Conservation (phyloP, 2,888 invertebrate species). For the Melanotus villosus region DNA sequence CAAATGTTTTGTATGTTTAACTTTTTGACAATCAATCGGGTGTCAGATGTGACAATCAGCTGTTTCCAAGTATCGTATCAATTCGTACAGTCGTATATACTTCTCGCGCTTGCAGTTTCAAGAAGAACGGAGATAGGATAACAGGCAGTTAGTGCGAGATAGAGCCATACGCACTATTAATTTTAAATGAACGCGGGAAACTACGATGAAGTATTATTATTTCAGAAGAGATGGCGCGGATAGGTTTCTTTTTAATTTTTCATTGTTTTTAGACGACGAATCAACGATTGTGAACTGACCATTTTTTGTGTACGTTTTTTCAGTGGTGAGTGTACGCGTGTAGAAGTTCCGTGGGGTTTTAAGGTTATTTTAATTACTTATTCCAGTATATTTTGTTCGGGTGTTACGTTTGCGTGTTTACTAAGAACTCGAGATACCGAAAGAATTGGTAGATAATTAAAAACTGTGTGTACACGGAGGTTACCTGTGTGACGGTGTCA, state of each 20-base stretch:
- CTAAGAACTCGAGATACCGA: conserved; percentile 7
- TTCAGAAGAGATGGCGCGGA: conserved; percentile 40
- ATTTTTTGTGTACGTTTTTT: conserved; percentile 55
- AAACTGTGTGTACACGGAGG: conserved; percentile 50
- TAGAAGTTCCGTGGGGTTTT: conserved; percentile 42
- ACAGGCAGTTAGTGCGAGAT: not conserved
- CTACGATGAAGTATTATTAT: not conserved
- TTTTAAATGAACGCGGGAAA: conserved; percentile 15
- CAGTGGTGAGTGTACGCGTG: conserved; percentile 49
- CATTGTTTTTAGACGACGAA: conserved; percentile 50
- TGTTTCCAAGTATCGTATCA: too few relatives aligned
- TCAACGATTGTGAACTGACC: conserved; percentile 49
- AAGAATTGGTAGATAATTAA: conserved; percentile 20
- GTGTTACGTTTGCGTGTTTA: conserved; percentile 27
- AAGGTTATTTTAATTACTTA: conserved; percentile 43
- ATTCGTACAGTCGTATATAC: too few relatives aligned
- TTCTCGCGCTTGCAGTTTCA: too few relatives aligned
- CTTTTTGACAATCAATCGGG: conserved; percentile 15
- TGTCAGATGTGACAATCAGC: conserved; percentile 21
- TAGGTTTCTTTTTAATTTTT: conserved; percentile 46
- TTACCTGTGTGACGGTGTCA: conserved; percentile 67
- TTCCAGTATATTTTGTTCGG: not conserved
- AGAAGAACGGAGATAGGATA: not conserved
- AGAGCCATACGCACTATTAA: not conserved
- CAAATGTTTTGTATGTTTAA: not conserved